phyloP scores from a whole-genome alignment of 53 echinoderm and acorn worm species.

The Holothuria leucospilota region DNA sequence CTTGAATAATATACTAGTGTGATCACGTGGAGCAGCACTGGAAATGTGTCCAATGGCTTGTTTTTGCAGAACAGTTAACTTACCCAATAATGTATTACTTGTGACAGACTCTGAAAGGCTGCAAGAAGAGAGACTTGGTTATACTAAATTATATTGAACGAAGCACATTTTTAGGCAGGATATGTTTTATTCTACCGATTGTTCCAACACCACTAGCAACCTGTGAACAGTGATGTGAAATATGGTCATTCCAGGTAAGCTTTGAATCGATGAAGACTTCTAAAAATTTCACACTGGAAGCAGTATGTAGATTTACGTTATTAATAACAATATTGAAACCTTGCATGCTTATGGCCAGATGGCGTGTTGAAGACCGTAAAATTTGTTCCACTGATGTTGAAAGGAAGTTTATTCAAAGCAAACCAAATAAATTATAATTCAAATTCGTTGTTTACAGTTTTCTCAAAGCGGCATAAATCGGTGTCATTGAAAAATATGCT shows the following conservation, averaged over 20 bases:
- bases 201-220: conserved; percentile 13
- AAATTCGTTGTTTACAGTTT: too few species aligned
- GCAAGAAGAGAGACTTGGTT: not conserved
- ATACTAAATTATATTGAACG: not conserved
- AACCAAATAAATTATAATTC: conserved; percentile 1
- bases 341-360: not conserved
- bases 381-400: not conserved
- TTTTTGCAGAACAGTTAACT: not conserved
- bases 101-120: not conserved
- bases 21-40: not conserved
- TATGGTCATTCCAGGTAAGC: conserved; percentile 24
- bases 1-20: not conserved
- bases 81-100: not conserved
- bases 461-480: too few species aligned
- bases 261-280: conserved; percentile 5
- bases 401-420: not conserved
- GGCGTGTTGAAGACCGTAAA: conserved; percentile 10
- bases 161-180: not conserved
- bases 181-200: not conserved
- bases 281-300: conserved; percentile 13
- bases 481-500: too few species aligned
- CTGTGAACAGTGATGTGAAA: not conserved
- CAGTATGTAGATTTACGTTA: not conserved
- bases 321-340: conserved; percentile 5
- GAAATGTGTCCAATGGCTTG: not conserved